Evolutionary conservation across 2,888 invertebrate species (phyloP).

Genomic region (Nomada ruficornis): DNA sequence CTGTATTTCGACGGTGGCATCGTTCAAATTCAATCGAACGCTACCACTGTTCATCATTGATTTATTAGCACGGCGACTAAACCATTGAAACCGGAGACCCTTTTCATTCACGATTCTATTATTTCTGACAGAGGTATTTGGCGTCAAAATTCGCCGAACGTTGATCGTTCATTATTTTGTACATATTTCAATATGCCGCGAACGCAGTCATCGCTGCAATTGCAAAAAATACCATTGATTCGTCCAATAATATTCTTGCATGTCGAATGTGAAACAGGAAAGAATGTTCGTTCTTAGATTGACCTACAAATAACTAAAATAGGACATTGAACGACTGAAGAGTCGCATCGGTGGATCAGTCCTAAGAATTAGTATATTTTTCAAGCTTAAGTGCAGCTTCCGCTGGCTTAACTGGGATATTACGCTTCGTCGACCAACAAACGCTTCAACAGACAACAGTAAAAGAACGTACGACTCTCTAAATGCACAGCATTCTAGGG

Average conservation of each 20-base stretch:
- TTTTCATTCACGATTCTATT: background rate
- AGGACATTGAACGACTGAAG: background rate
- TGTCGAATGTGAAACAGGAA: constrained; percentile 21
- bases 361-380: constrained; percentile 20
- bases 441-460: background rate
- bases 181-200: background rate
- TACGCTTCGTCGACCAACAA: background rate
- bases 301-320: constrained; percentile 52
- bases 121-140: background rate
- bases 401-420: background rate
- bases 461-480: background rate
- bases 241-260: constrained; percentile 29
- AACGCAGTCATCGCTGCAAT: background rate
- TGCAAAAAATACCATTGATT: too few species aligned
- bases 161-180: constrained; percentile 1
- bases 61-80: background rate
- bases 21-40: constrained; percentile 36
- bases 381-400: constrained; percentile 1
- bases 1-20: constrained; percentile 20
- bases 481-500: background rate
- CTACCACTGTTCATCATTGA: background rate
- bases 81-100: background rate
- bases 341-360: constrained; percentile 26
- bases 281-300: constrained; percentile 32
- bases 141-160: background rate